These are phyloP conservation scores for Oncorhynchus kisutch DNA, from an alignment of 2,113 vertebrate genomes.

Conservation along the genomic window DNA sequence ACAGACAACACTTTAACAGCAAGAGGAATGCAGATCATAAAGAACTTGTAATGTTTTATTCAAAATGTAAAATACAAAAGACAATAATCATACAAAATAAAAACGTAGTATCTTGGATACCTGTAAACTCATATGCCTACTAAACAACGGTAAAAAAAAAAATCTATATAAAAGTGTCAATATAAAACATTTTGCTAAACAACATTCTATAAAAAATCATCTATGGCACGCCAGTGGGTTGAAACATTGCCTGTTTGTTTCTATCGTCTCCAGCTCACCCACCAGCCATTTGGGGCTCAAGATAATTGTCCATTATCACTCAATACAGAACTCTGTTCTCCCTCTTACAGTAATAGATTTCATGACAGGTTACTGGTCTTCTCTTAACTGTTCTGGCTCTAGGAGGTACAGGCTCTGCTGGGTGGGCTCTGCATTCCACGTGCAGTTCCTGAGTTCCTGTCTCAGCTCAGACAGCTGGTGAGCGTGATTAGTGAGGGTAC, in stretches of 20 bases:
- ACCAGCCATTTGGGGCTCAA: background rate
- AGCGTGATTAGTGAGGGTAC: constrained; percentile 83
- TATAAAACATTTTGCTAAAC: constrained; percentile 41
- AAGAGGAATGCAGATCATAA: constrained; percentile 7
- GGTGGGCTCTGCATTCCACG: constrained; percentile 65
- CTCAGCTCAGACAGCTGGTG: constrained; percentile 85
- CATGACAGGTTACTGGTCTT: constrained; percentile 36
- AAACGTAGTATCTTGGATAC: constrained; percentile 42
- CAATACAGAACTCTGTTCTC: constrained; percentile 14
- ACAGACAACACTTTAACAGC: constrained; percentile 13
- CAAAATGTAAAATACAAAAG: constrained; percentile 20
- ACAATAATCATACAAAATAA: constrained; percentile 24
- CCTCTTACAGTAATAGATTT: background rate
- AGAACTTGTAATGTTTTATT: constrained; percentile 12
- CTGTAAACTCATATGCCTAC: constrained; percentile 9
- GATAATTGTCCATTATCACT: constrained; percentile 4
- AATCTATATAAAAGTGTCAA: constrained; percentile 33
- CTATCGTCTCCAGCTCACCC: background rate
- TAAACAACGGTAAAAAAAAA: constrained; percentile 23
- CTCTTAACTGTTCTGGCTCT: constrained; percentile 36
- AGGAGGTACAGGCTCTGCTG: constrained; percentile 44
- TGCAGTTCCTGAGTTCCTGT: constrained; percentile 83
- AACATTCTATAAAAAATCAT: background rate
- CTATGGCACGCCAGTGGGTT: background rate
- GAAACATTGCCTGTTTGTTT: too few relatives aligned